A percentile compares a stretch with the other conserved stretches of the same genome.
phyloP scores from a whole-genome alignment of 1,140 invertebrate species.

The Sinella curviseta region DNA sequence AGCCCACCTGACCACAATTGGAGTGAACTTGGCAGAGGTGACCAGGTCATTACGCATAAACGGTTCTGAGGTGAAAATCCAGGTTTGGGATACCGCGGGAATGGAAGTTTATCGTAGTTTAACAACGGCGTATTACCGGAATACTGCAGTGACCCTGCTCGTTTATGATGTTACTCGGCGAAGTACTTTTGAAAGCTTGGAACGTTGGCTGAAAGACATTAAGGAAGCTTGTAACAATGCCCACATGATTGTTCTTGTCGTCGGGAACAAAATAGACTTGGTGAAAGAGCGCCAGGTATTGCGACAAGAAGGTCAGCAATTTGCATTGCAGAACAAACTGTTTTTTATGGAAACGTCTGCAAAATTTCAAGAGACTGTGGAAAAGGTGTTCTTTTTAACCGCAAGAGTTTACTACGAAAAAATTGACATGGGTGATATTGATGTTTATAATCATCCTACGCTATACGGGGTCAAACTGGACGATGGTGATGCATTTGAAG shows the following conservation, averaged over 20 bases:
- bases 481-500: not conserved
- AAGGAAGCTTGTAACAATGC: not conserved
- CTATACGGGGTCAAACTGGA: not conserved
- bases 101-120: constrained; percentile 22
- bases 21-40: not conserved
- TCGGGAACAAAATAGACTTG: constrained; percentile 12
- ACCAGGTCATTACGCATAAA: not conserved
- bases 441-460: not conserved
- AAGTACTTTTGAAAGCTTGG: not conserved
- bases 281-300: not conserved
- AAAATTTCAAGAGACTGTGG: not conserved
- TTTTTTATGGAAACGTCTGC: constrained; percentile 27
- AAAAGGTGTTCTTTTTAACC: constrained; percentile 12
- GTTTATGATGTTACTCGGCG: constrained; percentile 12
- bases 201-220: not conserved
- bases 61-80: not conserved
- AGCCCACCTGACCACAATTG: constrained; percentile 5
- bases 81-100: constrained; percentile 2
- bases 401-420: constrained; percentile 18
- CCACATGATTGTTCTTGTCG: not conserved
- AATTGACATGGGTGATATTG: constrained; percentile 18
- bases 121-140: constrained; percentile 4
- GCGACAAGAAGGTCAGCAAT: not conserved
- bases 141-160: constrained; percentile 4
- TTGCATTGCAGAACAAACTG: constrained; percentile 6